Evolutionary conservation across 2,113 vertebrate genomes (phyloP).

Genomic region (Deroptyus accipitrinus): DNA sequence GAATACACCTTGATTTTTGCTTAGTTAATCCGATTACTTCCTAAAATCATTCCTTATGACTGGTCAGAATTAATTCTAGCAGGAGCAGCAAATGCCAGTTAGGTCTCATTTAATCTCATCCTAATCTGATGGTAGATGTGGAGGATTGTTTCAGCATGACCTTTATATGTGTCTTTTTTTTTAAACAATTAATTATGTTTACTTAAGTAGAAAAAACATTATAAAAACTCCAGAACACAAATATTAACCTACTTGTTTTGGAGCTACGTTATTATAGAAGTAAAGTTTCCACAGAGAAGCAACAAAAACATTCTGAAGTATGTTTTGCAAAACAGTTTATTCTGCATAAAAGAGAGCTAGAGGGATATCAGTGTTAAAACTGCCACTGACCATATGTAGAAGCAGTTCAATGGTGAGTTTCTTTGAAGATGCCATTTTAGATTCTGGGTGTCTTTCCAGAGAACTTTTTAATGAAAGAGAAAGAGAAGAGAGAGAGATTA

Average conservation of each 20-base stretch:
- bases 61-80: background rate
- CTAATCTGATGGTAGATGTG: background rate
- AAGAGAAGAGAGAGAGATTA: background rate
- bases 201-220: background rate
- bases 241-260: background rate
- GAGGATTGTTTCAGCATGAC: background rate
- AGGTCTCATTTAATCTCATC: background rate
- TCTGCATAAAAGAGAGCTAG: background rate
- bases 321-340: background rate
- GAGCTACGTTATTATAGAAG: background rate
- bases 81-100: background rate
- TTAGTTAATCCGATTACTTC: conserved; percentile 8
- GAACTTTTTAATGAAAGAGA: background rate
- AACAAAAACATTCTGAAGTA: background rate
- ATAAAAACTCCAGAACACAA: background rate
- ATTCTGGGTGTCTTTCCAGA: background rate
- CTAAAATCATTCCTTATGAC: background rate
- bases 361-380: background rate
- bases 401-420: background rate
- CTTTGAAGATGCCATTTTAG: background rate
- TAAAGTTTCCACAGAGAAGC: background rate
- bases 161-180: background rate
- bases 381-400: background rate
- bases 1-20: background rate
- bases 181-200: background rate